Evolutionary conservation across 1,140 invertebrate species (phyloP), one percentile per base, ranked within the genome.

Genomic region (Chironomus striatipennis): DNA sequence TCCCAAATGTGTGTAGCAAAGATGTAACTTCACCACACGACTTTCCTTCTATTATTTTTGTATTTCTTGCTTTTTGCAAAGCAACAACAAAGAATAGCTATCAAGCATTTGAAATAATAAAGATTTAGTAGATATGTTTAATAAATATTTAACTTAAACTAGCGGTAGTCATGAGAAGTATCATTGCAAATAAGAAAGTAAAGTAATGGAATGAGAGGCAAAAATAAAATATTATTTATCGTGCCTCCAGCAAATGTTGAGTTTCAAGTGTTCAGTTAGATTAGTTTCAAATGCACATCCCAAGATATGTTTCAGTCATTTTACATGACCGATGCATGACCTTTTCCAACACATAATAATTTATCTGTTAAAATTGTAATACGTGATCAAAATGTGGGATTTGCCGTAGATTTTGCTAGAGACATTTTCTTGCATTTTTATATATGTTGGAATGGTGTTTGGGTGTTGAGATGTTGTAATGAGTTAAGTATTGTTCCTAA

Each of bases 1-100:
- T 57, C 47, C 47, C 47, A 57, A 57, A 57, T 57, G 47, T 57
- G 47, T 57, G 47, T n/a, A 57, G 47, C n/a, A n/a, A n/a, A n/a
- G n/a, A 34, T 34, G 24, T 34, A 34, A 34, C 24, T 34, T 34
- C 24, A 34, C 24, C 24, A 34, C 47, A 57, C 47, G 47, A 57
- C 47, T 57, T 15, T 57, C 5, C 15, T 57, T 47, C 43, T 57
- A n/a, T 57, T n/a, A 5, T 57, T 34, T 5, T 2, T 5, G 24
- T 34, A 34, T 57, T 15, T 57, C 47, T 57, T 57, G n/a, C n/a
- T 10, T 57, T 57, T 34, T 34, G 24, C 47, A 34, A 57, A 57
- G 1, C 15, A 57, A 57, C 47, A 57, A 57, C 43, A 47, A 47
- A n/a, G 0, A 57, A 57, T 10, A 57, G 24, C 24, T 34, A 34